These are phyloP conservation scores for Microctonus hyperodae DNA, from an alignment of 2,888 invertebrate species.

Conservation along the genomic window DNA sequence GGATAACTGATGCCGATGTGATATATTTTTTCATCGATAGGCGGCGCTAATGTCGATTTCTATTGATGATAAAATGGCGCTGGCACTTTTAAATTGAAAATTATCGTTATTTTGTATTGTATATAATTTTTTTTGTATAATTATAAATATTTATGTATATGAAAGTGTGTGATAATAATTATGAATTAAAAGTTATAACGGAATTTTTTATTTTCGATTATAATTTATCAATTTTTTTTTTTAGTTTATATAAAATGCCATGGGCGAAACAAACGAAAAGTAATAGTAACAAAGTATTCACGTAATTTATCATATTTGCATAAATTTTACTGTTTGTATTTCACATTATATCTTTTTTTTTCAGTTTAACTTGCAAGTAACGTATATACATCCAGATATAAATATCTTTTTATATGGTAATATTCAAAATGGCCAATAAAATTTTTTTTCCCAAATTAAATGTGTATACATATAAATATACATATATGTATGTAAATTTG, in stretches of 20 bases:
- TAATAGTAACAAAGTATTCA: constrained; percentile 63
- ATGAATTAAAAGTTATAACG: background rate
- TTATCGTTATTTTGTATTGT: background rate
- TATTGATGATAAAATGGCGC: background rate
- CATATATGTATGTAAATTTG: too few species aligned
- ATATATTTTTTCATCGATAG: background rate
- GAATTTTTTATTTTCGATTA: background rate
- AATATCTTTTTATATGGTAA: constrained; percentile 14
- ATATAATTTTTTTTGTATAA: background rate
- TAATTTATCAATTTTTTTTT: constrained; percentile 31
- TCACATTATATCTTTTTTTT: constrained; percentile 42
- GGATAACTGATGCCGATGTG: background rate
- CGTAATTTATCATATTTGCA: constrained; percentile 54
- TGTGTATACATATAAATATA: background rate
- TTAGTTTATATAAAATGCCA: constrained; percentile 57
- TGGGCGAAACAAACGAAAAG: constrained; percentile 63
- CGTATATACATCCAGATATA: constrained; percentile 27
- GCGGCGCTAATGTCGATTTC: background rate
- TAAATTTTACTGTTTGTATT: constrained; percentile 51
- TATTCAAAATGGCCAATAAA: constrained; percentile 12
- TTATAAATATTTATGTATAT: background rate
- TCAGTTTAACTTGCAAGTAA: constrained; percentile 28
- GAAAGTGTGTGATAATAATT: background rate
- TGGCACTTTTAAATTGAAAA: background rate
- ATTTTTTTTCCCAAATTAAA: background rate